Conservation (phyloP, 37 sponge, comb jelly and placozoan genomes). For the Haliclona indistincta region DNA sequence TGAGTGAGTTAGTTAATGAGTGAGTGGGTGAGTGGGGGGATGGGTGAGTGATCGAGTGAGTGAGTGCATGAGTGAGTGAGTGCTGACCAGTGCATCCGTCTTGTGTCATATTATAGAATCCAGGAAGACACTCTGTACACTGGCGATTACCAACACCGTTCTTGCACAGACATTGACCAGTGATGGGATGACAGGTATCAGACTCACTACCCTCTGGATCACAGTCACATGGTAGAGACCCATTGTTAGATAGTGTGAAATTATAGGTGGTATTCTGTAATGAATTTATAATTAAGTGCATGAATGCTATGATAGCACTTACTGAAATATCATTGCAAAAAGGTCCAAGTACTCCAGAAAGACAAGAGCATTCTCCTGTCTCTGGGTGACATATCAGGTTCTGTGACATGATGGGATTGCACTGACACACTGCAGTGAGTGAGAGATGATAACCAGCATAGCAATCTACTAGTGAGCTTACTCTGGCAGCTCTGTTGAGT, state of each 20-base stretch:
- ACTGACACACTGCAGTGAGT: slow-evolving; percentile 9
- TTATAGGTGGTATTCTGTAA: neutral
- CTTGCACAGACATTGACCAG: slow-evolving; percentile 27
- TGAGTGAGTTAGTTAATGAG: too few relatives aligned
- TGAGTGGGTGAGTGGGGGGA: too few relatives aligned
- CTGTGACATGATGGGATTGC: slow-evolving; percentile 13
- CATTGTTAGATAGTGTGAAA: neutral
- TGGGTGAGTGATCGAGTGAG: neutral
- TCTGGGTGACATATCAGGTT: slow-evolving; percentile 15
- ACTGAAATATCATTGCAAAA: slow-evolving; percentile 45
- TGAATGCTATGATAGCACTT: neutral
- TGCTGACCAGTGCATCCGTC: neutral
- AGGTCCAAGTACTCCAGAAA: slow-evolving; percentile 29
- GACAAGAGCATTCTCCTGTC: slow-evolving; percentile 59
- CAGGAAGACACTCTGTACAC: slow-evolving; percentile 26
- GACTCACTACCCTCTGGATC: neutral
- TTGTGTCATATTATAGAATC: slow-evolving; percentile 7
- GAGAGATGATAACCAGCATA: neutral
- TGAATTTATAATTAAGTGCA: neutral
- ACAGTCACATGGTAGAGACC: slow-evolving; percentile 22
- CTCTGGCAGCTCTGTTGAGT: slow-evolving; percentile 13
- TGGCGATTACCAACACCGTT: slow-evolving; percentile 10
- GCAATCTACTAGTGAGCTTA: neutral
- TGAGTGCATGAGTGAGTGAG: neutral
- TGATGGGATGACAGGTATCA: slow-evolving; percentile 8